These are phyloP conservation scores for Sinocyclocheilus anophthalmus DNA, from an alignment of 2,113 vertebrate genomes.

Conservation along the genomic window DNA sequence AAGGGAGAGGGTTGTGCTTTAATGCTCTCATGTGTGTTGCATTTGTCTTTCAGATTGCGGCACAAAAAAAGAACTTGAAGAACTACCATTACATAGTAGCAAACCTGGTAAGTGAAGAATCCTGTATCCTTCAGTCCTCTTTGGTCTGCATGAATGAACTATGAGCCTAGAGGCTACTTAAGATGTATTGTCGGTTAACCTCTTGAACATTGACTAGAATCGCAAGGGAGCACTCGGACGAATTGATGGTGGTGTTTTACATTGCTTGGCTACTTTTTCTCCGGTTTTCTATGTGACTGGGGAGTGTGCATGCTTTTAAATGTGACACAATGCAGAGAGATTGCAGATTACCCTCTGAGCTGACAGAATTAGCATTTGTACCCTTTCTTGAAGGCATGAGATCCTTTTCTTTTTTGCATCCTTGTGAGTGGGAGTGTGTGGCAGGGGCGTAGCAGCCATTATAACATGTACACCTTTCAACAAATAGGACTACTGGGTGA, in stretches of 20 bases:
- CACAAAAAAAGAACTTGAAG: slow-evolving; percentile 90
- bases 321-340: slow-evolving; percentile 52
- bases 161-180: slow-evolving; percentile 23
- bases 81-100: slow-evolving; percentile 95
- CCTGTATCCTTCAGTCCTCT: background rate
- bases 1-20: slow-evolving; percentile 6
- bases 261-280: background rate
- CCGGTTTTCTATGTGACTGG: slow-evolving; percentile 7
- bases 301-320: slow-evolving; percentile 40
- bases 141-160: slow-evolving; percentile 9
- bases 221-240: background rate
- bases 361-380: slow-evolving; percentile 45
- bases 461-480: background rate
- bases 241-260: slow-evolving; percentile 31
- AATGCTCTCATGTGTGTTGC: slow-evolving; percentile 5
- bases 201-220: background rate
- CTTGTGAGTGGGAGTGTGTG: slow-evolving; percentile 26
- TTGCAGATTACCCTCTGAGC: slow-evolving; percentile 52
- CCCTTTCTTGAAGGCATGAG: slow-evolving; percentile 48
- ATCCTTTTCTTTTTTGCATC: slow-evolving; percentile 29
- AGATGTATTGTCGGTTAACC: slow-evolving; percentile 35
- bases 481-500: no score
- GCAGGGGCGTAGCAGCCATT: background rate
- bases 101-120: slow-evolving; percentile 86
- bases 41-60: slow-evolving; percentile 81